phyloP scores from a whole-genome alignment of 2,888 invertebrate species.

The Monochamus alternatus region DNA sequence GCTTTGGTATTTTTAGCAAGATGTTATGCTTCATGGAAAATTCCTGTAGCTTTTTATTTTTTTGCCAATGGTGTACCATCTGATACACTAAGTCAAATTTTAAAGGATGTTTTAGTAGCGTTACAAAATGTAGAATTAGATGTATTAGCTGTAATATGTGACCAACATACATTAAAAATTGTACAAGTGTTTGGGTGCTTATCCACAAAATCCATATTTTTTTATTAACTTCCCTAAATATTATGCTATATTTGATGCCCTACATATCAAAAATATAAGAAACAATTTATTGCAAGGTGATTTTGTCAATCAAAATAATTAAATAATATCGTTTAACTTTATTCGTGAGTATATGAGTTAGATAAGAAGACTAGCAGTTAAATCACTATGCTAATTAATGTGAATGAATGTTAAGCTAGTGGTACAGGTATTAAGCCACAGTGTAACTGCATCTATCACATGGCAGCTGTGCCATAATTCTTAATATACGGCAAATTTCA shows the following conservation, averaged over 20 bases:
- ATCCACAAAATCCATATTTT: constrained; percentile 33
- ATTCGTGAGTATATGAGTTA: constrained; percentile 36
- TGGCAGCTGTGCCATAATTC: constrained; percentile 22
- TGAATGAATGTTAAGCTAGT: constrained; percentile 43
- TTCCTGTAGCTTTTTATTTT: constrained; percentile 45
- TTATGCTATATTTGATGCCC: constrained; percentile 47
- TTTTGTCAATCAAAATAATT: constrained; percentile 22
- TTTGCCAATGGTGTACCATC: constrained; percentile 42
- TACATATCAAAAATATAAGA: constrained; percentile 45
- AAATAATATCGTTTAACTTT: constrained; percentile 37
- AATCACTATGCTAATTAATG: constrained; percentile 40
- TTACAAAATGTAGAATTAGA: constrained; percentile 40
- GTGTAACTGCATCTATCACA: constrained; percentile 42
- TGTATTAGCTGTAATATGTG: constrained; percentile 45
- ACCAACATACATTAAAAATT: constrained; percentile 49
- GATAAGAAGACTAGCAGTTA: constrained; percentile 22
- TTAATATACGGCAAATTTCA: constrained; percentile 40
- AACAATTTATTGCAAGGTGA: constrained; percentile 37
- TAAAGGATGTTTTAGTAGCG: constrained; percentile 31
- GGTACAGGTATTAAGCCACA: constrained; percentile 45
- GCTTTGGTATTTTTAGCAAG: constrained; percentile 46
- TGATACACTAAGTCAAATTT: constrained; percentile 18
- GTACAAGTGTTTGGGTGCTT: constrained; percentile 23
- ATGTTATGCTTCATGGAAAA: constrained; percentile 49
- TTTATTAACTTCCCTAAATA: constrained; percentile 25